phyloP scores from a whole-genome alignment of 2,113 vertebrate species.

The Caranx ignobilis region DNA sequence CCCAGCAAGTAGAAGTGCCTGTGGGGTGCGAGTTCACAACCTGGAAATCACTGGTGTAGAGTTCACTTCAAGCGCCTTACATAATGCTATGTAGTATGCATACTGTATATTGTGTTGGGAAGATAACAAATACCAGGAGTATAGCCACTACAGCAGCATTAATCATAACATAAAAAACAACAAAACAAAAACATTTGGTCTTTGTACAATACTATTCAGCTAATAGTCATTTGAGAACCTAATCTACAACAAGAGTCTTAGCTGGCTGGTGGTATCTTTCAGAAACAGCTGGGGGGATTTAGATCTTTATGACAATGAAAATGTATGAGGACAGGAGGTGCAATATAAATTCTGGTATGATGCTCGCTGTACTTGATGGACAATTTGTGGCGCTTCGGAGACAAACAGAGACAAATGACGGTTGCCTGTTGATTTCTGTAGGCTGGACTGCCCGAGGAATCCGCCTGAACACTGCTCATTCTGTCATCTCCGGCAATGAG shows the following conservation, averaged over 20 bases:
- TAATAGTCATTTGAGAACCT: conserved; percentile 46
- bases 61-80: not conserved
- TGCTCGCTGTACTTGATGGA: conserved; percentile 52
- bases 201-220: conserved; percentile 24
- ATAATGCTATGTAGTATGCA: not conserved
- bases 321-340: conserved; percentile 46
- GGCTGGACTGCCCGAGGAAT: conserved; percentile 51
- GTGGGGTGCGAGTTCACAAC: not conserved
- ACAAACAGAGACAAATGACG: conserved; percentile 64
- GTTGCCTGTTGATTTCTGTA: conserved; percentile 65
- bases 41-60: conserved; percentile 1
- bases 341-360: conserved; percentile 47
- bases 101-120: conserved; percentile 7
- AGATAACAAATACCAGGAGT: conserved; percentile 2
- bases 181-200: not conserved
- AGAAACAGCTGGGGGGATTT: conserved; percentile 50
- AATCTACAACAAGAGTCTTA: conserved; percentile 33
- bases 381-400: conserved; percentile 57
- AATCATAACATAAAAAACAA: conserved; percentile 1
- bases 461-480: conserved; percentile 63
- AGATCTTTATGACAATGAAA: conserved; percentile 59
- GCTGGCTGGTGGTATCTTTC: conserved; percentile 28
- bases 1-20: too few relatives aligned
- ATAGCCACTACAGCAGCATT: conserved; percentile 25
- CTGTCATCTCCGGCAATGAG: conserved; percentile 78